Base-by-base conservation (phyloP, 1,140 invertebrate genomes). In the Aphelinus certus region DNA sequence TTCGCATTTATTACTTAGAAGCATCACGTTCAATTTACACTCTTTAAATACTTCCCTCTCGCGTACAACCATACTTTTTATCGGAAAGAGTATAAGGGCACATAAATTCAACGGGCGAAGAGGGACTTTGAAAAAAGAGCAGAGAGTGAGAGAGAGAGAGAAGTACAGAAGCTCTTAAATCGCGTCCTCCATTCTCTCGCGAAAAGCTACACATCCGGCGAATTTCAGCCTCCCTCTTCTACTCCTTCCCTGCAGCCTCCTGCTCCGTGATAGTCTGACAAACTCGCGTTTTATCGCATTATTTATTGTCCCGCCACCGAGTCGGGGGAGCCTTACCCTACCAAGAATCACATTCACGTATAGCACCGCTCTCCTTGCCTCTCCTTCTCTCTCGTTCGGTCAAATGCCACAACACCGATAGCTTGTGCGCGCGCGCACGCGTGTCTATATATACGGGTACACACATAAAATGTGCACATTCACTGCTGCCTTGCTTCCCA, bases 231-330 rank as follows among this genome's bases (percentile, higher is more conserved):
- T 62, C 75, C 63, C 53, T 63, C 45, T 74, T 57, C 58, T 43
- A 55, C 63, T 76, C 48, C 10, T 61, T 66, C 75, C 67, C 9
- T 46, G 45, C 42, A 60, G 60, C 66, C 10, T 69, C 26, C 55
- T 46, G 6, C 76, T 80, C 82, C 81, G 81, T 85, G 85, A 86
- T 87, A 83, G 83, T 81, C 82, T 82, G 85, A 84, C 85, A 86
- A 87, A 87, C 83, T 87, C 86, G 84, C 86, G 86, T 87, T 88
- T 88, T 88, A 88, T 88, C 87, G 86, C 81, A 87, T 87, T 87
- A 87, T 87, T 88, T 87, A 88, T 87, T 85, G 83, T 83, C 75
- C 68, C 63, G 71, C 77, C 76, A 76, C 82, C 78, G 48, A 9
- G 62, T 9, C 45, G 45, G n/a, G 77, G 81, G 81, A 81, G 78